Conservation (phyloP, 2,797 vertebrate genomes). For the Crocodylus rhombifer region DNA sequence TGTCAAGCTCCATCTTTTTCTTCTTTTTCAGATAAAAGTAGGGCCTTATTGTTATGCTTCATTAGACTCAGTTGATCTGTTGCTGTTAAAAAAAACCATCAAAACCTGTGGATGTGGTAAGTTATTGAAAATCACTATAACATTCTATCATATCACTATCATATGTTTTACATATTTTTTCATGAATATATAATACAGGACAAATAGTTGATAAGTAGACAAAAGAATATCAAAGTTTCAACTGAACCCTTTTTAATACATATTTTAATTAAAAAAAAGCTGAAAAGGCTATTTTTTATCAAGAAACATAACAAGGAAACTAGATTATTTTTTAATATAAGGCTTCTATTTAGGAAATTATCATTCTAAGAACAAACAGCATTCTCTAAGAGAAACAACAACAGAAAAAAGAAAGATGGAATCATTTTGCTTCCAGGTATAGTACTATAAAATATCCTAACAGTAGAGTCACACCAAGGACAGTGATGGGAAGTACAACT, state of each 20-base stretch:
- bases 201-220: not conserved
- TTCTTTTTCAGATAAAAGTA: not conserved
- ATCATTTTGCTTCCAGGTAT: not conserved
- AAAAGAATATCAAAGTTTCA: not conserved
- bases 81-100: not conserved
- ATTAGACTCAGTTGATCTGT: not conserved
- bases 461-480: not conserved
- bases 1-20: not conserved
- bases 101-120: not conserved
- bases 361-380: not conserved
- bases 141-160: too few relatives aligned
- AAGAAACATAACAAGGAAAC: not conserved
- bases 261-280: not conserved
- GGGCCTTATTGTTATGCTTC: accelerated
- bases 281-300: not conserved
- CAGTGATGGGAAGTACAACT: not conserved
- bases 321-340: not conserved
- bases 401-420: slow-evolving; percentile 5
- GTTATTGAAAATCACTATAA: not conserved
- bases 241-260: not conserved
- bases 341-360: not conserved
- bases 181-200: not conserved
- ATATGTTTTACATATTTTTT: not conserved
- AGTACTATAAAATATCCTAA: not conserved
- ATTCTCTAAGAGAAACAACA: not conserved